Evolutionary conservation across 2,113 vertebrate species (phyloP), one percentile per base, ranked within the genome.

Genomic region (Erinaceus europaeus): DNA sequence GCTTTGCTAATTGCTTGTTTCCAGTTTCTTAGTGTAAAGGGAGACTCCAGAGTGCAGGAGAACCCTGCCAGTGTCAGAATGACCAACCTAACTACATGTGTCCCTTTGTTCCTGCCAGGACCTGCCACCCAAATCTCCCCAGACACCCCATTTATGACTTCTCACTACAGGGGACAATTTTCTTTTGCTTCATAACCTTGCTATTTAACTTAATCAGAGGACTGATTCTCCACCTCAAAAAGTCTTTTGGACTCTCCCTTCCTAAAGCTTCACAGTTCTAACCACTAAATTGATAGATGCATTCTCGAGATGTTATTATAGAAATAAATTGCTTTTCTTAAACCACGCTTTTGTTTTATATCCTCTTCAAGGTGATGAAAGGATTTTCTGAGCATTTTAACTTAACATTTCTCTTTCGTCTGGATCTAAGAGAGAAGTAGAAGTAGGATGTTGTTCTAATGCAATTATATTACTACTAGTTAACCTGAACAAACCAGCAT

Each of bases 331-430:
- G 0, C 17, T 61, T 92, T 94, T 64, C 89, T 65, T 18, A 88
- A 7, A 3, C 11, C 1, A 2, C 84, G 57, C 32, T 79, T 89
- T 21, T 93, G 14, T 81, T 92, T 85, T 36, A 68, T 15, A 48
- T 29, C 27, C 53, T 86, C 88, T 74, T 85, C 52, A 92, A 72
- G 67, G 10, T 21, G 44, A 68, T 52, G 52, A n/a, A 92, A 91
- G 10, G 0, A 71, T 79, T 78, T 78, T 61, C 48, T 62, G 25
- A 69, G 72, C 85, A 29, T 74, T 93, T 92, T 93, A 59, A 93
- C 21, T 74, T 85, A n/a, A 74, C 76, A 68, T n/a, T 55, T 27
- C 12, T 67, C 21, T 82, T 89, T 64, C 50, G 5, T 73, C 52
- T 13, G 42, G 80, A 62, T 36, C n/a, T 48, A 4, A 59, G 74